phyloP scores from a whole-genome alignment of 2,113 vertebrate species.

The Ia io region DNA sequence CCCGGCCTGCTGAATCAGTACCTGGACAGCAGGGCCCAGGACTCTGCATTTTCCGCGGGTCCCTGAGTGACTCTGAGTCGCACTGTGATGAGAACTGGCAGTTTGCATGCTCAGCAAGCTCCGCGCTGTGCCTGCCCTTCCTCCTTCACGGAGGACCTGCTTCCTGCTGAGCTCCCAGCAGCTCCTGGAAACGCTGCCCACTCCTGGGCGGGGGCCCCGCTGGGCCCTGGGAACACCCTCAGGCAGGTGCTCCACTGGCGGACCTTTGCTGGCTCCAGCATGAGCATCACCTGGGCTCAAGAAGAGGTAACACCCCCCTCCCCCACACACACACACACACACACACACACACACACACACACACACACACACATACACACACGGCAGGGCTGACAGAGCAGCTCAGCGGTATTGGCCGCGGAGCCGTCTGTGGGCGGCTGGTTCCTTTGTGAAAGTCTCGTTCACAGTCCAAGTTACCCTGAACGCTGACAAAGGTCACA shows the following conservation, averaged over 20 bases:
- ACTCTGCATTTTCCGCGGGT: not conserved
- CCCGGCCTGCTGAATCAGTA: not conserved
- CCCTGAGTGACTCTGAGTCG: not conserved
- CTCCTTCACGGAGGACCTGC: not conserved
- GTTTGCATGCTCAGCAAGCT: not conserved
- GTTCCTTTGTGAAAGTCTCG: not conserved
- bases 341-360: not conserved
- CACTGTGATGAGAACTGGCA: not conserved
- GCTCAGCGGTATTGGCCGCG: not conserved
- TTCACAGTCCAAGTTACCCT: not conserved
- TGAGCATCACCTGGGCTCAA: not conserved
- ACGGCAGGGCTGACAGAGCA: rapidly evolving
- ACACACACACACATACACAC: not conserved
- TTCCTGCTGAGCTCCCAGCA: not conserved
- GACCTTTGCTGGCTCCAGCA: not conserved
- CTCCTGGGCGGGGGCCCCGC: no score
- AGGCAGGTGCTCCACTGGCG: not conserved
- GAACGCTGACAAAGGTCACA: not conserved
- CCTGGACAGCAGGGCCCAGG: not conserved
- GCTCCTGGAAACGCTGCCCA: not conserved
- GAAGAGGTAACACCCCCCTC: not conserved
- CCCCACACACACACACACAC: not conserved
- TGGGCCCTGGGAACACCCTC: not conserved
- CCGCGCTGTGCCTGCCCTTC: not conserved
- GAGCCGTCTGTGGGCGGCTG: not conserved